A percentile compares a stretch with the other conserved stretches of the same genome.
These are phyloP conservation scores for Ormyrus pomaceus DNA, from an alignment of 2,888 invertebrate genomes.

Conservation along the genomic window DNA sequence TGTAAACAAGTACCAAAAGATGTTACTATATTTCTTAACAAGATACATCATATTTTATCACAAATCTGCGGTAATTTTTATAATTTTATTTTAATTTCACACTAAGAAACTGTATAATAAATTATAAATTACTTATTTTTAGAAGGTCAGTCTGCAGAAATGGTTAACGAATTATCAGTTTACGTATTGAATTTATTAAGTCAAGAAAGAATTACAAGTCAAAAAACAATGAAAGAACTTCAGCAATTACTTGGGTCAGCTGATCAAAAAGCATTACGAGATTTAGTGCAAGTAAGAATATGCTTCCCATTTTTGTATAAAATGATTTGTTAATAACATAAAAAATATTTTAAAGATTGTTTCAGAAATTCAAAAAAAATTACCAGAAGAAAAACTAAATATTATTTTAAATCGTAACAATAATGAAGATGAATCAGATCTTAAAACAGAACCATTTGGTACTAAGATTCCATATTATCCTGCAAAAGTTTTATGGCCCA, in stretches of 20 bases:
- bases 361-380: slow-evolving; percentile 63
- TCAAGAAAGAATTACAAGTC: slow-evolving; percentile 79
- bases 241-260: slow-evolving; percentile 80
- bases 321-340: slow-evolving; percentile 25
- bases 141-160: slow-evolving; percentile 78
- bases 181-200: slow-evolving; percentile 81
- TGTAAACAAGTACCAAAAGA: slow-evolving; percentile 73
- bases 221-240: slow-evolving; percentile 79
- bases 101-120: background rate
- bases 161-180: slow-evolving; percentile 81
- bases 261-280: slow-evolving; percentile 77
- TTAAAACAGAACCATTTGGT: slow-evolving; percentile 60
- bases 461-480: slow-evolving; percentile 64
- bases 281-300: slow-evolving; percentile 78
- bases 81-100: background rate
- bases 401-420: slow-evolving; percentile 60
- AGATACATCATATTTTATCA: slow-evolving; percentile 72
- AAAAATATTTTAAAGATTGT: slow-evolving; percentile 74
- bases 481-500: slow-evolving; percentile 65
- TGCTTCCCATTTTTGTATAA: slow-evolving; percentile 30
- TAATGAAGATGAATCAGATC: slow-evolving; percentile 28
- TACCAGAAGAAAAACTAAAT: slow-evolving; percentile 64
- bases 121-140: slow-evolving; percentile 55
- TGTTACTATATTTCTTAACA: slow-evolving; percentile 71
- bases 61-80: slow-evolving; percentile 63